A percentile compares a stretch with the other conserved stretches of the same genome.
These are phyloP conservation scores for Dasyprocta punctata DNA, from an alignment of 2,113 vertebrate species.

Conservation along the genomic window DNA sequence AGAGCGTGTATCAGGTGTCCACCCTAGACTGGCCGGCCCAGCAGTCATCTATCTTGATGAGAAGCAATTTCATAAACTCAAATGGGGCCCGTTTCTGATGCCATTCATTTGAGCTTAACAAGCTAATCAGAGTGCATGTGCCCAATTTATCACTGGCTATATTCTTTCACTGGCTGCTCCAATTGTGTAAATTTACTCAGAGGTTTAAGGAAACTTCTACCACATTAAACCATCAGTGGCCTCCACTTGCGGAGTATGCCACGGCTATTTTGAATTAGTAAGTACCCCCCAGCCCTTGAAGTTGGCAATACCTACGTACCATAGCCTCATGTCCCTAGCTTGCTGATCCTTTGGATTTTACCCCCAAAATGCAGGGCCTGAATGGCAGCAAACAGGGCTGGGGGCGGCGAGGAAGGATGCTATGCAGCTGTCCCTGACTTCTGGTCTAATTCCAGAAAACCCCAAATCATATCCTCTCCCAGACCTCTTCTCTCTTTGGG, in stretches of 20 bases:
- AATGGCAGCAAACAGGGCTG: rapidly evolving
- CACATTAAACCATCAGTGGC: neutral
- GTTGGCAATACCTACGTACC: neutral
- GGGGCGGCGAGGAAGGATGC: neutral
- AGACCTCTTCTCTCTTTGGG: conserved; percentile 25
- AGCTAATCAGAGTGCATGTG: conserved; percentile 36
- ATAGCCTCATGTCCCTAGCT: neutral
- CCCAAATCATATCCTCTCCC: neutral
- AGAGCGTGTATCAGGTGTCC: conserved; percentile 18
- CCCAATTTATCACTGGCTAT: conserved; percentile 40
- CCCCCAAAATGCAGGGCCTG: neutral
- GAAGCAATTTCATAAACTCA: conserved; percentile 79
- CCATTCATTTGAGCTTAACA: conserved; percentile 44
- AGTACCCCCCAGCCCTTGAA: neutral
- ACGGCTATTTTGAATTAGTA: neutral
- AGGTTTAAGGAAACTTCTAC: conserved; percentile 37
- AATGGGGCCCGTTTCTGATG: neutral
- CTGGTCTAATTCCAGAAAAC: conserved; percentile 2
- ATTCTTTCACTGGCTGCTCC: neutral
- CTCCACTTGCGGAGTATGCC: neutral
- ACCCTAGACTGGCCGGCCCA: conserved; percentile 46
- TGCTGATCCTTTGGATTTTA: neutral
- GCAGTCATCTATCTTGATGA: conserved; percentile 70
- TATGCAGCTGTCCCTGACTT: neutral
- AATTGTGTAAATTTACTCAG: conserved; percentile 53